phyloP scores from a whole-genome alignment of 2,797 vertebrate genomes.

The Malacoctenus gilli region DNA sequence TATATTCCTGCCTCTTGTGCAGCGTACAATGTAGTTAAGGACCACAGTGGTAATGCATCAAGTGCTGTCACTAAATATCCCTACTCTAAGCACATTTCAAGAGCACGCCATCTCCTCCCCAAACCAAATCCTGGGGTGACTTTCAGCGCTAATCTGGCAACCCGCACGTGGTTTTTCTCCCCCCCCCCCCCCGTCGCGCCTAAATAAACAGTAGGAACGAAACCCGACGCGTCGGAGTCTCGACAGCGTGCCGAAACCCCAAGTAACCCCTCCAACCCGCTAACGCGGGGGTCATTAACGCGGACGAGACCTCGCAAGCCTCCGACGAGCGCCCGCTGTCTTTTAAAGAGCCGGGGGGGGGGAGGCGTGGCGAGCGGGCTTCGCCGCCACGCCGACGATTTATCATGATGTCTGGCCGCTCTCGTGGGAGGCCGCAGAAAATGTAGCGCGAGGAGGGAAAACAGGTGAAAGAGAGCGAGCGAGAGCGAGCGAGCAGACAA shows the following conservation, averaged over 20 bases:
- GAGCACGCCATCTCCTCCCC: slow-evolving; percentile 59
- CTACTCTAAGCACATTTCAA: slow-evolving; percentile 80
- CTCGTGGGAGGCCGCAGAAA: slow-evolving; percentile 50
- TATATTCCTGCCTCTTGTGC: slow-evolving; percentile 3
- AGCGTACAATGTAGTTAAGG: slow-evolving; percentile 68
- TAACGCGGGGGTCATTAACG: slow-evolving; percentile 44
- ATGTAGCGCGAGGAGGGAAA: slow-evolving; percentile 45
- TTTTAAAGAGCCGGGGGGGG: too few species aligned
- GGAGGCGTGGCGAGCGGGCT: slow-evolving; percentile 38
- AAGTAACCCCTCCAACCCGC: slow-evolving; percentile 52
- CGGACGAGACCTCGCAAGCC: too few species aligned
- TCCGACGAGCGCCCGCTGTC: too few species aligned
- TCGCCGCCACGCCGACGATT: slow-evolving; percentile 55
- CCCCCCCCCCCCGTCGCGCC: too few species aligned
- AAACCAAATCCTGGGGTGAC: slow-evolving; percentile 66
- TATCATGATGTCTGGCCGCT: slow-evolving; percentile 58
- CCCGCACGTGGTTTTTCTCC: slow-evolving; percentile 20
- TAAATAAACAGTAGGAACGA: too few species aligned
- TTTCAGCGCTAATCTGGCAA: slow-evolving; percentile 72
- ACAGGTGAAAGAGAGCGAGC: slow-evolving; percentile 56
- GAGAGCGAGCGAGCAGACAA: slow-evolving; percentile 66
- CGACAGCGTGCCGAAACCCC: slow-evolving; percentile 16
- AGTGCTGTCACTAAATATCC: slow-evolving; percentile 77
- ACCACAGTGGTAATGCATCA: slow-evolving; percentile 75
- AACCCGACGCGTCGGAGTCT: slow-evolving; percentile 31